Conservation (phyloP, 2,888 invertebrate species). For the Uloborus plumipes region DNA sequence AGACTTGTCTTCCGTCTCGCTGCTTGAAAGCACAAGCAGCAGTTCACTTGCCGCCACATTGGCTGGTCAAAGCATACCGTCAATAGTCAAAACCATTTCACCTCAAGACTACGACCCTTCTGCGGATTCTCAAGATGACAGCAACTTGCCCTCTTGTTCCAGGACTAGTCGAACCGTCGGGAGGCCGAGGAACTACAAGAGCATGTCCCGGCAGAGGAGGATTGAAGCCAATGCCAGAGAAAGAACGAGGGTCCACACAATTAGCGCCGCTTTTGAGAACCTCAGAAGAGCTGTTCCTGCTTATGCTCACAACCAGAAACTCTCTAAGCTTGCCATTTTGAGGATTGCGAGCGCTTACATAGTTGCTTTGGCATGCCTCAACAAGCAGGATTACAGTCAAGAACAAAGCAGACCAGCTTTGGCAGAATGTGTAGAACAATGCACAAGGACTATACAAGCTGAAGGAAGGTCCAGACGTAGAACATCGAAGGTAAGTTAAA, state of each 20-base stretch:
- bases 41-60: constrained; percentile 1
- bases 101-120: background rate
- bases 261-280: constrained; percentile 94
- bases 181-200: constrained; percentile 90
- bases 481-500: constrained; percentile 48
- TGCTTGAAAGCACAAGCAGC: background rate
- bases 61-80: constrained; percentile 6
- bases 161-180: constrained; percentile 69
- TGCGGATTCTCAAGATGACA: background rate
- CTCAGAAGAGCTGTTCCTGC: constrained; percentile 87
- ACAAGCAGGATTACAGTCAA: constrained; percentile 79
- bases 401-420: constrained; percentile 78
- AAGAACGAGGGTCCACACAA: constrained; percentile 92
- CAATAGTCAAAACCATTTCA: background rate
- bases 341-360: constrained; percentile 95
- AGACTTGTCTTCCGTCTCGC: constrained; percentile 8
- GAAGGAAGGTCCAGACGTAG: constrained; percentile 87
- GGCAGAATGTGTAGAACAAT: constrained; percentile 84
- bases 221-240: constrained; percentile 96
- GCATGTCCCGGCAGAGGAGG: constrained; percentile 93
- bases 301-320: constrained; percentile 92
- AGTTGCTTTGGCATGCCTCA: constrained; percentile 84
- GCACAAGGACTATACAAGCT: constrained; percentile 92
- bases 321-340: constrained; percentile 91
- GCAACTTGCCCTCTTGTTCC: background rate